These are phyloP conservation scores for Pectinophora gossypiella DNA, from an alignment of 1,140 invertebrate species.

Conservation along the genomic window DNA sequence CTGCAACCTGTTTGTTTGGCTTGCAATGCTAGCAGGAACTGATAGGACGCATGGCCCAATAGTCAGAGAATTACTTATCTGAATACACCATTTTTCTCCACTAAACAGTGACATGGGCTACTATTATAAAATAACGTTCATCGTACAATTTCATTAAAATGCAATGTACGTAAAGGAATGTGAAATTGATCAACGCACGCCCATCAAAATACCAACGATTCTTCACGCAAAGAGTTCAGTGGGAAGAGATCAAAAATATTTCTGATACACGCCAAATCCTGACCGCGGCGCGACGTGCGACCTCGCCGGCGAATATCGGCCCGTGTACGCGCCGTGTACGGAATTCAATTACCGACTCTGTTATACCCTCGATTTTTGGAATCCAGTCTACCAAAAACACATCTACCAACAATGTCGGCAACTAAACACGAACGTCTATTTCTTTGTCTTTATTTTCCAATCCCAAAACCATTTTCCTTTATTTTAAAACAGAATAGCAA, in stretches of 20 bases:
- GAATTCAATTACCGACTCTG: constrained; percentile 56
- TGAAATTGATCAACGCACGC: constrained; percentile 30
- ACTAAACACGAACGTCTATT: background rate
- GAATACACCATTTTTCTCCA: no score
- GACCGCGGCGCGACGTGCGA: constrained; percentile 41
- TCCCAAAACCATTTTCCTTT: background rate
- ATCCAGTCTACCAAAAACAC: constrained; percentile 6
- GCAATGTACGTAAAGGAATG: constrained; percentile 17
- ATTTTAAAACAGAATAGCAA: background rate
- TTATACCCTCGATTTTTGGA: constrained; percentile 18
- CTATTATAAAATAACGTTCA: no score
- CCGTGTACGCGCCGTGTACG: constrained; percentile 33
- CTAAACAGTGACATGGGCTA: no score
- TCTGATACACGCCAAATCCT: constrained; percentile 48
- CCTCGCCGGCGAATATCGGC: constrained; percentile 27
- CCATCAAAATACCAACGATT: constrained; percentile 46
- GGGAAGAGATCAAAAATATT: constrained; percentile 57
- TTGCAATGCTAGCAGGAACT: background rate
- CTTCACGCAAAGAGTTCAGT: constrained; percentile 25
- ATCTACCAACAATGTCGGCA: background rate
- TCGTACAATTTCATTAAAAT: background rate
- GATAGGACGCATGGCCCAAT: no score
- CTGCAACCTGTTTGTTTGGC: constrained; percentile 17
- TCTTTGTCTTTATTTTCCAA: background rate
- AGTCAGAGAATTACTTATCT: no score